Conservation (phyloP, 2,888 invertebrate species). For the Luperina testacea region DNA sequence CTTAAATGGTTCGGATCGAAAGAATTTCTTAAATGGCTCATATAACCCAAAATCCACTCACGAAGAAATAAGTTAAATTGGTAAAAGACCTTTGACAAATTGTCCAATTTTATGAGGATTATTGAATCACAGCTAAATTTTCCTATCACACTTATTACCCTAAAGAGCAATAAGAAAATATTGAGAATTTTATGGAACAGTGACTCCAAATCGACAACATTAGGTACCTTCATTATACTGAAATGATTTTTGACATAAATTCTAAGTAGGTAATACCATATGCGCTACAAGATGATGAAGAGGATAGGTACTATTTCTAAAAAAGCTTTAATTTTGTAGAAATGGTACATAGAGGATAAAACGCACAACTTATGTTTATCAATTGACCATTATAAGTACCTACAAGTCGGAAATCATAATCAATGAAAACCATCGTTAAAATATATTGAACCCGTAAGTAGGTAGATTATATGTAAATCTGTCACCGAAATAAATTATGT, state of each 20-base stretch:
- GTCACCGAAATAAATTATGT: background rate
- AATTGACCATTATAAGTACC: background rate
- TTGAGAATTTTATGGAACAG: conserved; percentile 34
- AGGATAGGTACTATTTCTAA: background rate
- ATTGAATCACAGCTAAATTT: conserved; percentile 49
- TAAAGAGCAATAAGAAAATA: conserved; percentile 44
- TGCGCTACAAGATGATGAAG: background rate
- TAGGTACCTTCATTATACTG: background rate
- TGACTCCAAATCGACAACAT: conserved; percentile 5
- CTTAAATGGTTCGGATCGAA: conserved; percentile 3
- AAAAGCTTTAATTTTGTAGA: background rate
- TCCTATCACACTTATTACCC: conserved; percentile 36
- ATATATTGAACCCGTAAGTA: conserved; percentile 9
- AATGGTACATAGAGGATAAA: background rate
- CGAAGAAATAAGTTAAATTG: conserved; percentile 26
- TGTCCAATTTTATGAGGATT: conserved; percentile 44
- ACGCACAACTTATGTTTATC: background rate
- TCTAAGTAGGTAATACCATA: background rate
- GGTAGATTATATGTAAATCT: background rate
- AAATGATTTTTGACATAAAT: background rate
- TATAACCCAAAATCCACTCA: background rate
- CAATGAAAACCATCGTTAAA: conserved; percentile 1
- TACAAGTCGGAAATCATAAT: background rate
- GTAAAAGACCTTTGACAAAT: conserved; percentile 36
- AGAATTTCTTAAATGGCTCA: conserved; percentile 25